phyloP scores from a whole-genome alignment of 1,140 invertebrate genomes.

The Trachelipus rathkii region DNA sequence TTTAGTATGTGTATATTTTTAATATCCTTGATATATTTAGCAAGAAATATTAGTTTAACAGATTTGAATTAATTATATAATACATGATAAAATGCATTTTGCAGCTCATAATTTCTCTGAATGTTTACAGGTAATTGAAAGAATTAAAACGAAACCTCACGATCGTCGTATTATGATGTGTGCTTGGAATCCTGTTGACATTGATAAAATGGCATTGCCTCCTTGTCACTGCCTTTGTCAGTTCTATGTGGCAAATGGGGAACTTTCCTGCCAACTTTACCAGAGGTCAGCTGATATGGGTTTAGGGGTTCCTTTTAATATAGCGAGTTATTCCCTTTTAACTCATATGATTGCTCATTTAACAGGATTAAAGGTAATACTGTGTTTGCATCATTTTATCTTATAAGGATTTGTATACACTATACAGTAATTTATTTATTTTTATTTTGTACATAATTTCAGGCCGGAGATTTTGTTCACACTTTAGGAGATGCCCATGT shows the following conservation, averaged over 20 bases:
- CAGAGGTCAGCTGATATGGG: slow-evolving; percentile 98
- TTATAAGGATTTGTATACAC: background rate
- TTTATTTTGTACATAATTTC: slow-evolving; percentile 46
- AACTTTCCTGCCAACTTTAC: slow-evolving; percentile 81
- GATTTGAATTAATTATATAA: too few species aligned
- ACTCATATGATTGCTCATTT: slow-evolving; percentile 96
- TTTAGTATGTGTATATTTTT: too few species aligned
- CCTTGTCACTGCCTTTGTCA: slow-evolving; percentile 94
- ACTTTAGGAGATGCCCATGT: slow-evolving; percentile 95
- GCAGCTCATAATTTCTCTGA: too few species aligned
- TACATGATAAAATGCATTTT: too few species aligned
- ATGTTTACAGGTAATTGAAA: slow-evolving; percentile 63
- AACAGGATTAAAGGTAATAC: slow-evolving; percentile 68
- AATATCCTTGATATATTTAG: too few species aligned
- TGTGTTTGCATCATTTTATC: background rate
- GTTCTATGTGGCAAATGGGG: slow-evolving; percentile 83
- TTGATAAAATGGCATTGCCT: slow-evolving; percentile 90
- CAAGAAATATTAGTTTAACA: too few species aligned
- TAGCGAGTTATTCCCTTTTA: slow-evolving; percentile 92
- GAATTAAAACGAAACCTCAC: slow-evolving; percentile 68
- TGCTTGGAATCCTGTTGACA: slow-evolving; percentile 90
- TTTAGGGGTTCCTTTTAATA: slow-evolving; percentile 97
- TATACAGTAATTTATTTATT: background rate
- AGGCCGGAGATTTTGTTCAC: slow-evolving; percentile 94
- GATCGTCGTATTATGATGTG: slow-evolving; percentile 88